phyloP scores from a whole-genome alignment of 1,140 invertebrate genomes.

The Stegodyphus dumicola region DNA sequence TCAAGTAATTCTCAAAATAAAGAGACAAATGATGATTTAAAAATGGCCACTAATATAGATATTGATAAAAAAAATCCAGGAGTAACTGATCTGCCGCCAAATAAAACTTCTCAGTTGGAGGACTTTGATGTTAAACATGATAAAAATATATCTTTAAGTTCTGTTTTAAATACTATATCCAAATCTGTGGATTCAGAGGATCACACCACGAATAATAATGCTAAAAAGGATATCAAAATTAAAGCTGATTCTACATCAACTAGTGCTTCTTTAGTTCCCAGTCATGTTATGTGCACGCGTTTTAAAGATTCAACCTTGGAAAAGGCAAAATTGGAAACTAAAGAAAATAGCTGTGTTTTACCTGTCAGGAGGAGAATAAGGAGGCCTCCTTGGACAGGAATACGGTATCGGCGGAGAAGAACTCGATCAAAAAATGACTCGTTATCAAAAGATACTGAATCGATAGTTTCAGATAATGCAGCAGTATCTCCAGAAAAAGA shows the following conservation, averaged over 20 bases:
- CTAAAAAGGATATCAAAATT: no score
- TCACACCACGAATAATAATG: no score
- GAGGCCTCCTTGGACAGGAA: constrained; percentile 24
- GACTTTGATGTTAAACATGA: no score
- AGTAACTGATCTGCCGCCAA: no score
- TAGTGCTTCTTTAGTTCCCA: not conserved
- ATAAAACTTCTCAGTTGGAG: no score
- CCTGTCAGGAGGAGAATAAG: constrained; percentile 24
- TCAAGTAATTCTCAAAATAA: no score
- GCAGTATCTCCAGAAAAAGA: not conserved
- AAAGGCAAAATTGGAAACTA: constrained; percentile 1
- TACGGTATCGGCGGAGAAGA: constrained; percentile 26
- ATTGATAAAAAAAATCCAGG: no score
- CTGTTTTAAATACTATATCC: no score
- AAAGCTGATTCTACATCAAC: not conserved
- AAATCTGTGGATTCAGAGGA: no score
- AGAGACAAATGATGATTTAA: no score
- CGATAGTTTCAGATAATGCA: not conserved
- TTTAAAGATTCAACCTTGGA: constrained; percentile 24
- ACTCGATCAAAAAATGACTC: constrained; percentile 54
- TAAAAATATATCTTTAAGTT: no score
- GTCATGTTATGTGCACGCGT: constrained; percentile 42
- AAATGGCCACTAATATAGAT: no score
- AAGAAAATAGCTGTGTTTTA: not conserved
- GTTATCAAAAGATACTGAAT: not conserved